Percentiles rank a stretch among this genome's conserved stretches.
phyloP scores from a whole-genome alignment of 2,113 vertebrate genomes.

The Saguinus midas region DNA sequence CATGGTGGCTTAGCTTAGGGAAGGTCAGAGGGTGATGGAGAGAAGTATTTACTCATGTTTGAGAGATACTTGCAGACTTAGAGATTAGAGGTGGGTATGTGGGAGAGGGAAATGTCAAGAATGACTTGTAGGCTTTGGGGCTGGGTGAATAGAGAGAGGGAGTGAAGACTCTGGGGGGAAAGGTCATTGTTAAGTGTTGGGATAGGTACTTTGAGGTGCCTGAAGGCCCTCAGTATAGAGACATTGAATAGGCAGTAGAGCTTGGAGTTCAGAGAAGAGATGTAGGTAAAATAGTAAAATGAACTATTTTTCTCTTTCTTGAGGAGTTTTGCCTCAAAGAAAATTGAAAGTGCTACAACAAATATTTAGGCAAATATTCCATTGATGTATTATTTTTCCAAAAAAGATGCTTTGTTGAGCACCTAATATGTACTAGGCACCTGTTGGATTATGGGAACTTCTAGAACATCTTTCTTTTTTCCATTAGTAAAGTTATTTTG shows the following conservation, averaged over 20 bases:
- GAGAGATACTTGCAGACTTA: neutral
- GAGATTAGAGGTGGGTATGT: neutral
- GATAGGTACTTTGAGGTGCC: neutral
- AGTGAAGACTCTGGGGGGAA: neutral
- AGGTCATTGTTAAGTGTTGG: neutral
- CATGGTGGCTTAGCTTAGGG: neutral
- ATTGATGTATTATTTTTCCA: constrained; percentile 32
- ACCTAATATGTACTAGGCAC: neutral
- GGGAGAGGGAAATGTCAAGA: neutral
- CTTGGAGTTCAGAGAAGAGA: neutral
- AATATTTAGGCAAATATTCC: neutral
- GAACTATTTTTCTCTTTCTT: constrained; percentile 54
- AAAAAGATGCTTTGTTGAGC: neutral
- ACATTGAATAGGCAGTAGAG: neutral
- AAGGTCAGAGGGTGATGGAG: neutral
- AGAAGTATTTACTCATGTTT: neutral
- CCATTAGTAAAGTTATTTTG: constrained; percentile 66
- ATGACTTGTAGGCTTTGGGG: neutral
- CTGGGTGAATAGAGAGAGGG: neutral
- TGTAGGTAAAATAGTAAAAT: constrained; percentile 4
- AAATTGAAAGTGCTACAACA: constrained; percentile 66
- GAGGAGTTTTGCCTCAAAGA: constrained; percentile 48
- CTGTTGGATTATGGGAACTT: constrained; percentile 66
- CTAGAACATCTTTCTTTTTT: constrained; percentile 73
- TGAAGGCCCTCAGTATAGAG: neutral